phyloP scores from a whole-genome alignment of 2,888 invertebrate genomes.

The Buathra laborator region DNA sequence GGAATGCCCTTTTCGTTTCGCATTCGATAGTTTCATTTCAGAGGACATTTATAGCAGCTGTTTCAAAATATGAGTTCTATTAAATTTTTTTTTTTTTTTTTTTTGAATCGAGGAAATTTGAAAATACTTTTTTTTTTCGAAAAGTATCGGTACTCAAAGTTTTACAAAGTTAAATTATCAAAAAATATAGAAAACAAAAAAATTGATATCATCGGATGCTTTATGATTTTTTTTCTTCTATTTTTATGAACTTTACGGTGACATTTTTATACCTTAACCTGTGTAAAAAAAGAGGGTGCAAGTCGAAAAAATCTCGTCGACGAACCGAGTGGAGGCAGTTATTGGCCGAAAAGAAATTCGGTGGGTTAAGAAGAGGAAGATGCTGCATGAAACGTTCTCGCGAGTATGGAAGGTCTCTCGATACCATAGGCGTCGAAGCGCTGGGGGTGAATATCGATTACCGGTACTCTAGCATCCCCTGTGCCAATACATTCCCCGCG shows the following conservation, averaged over 20 bases:
- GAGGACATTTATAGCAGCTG: too few relatives aligned
- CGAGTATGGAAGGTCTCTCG: constrained; percentile 36
- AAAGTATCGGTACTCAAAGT: background rate
- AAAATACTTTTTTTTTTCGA: background rate
- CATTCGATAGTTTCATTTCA: too few relatives aligned
- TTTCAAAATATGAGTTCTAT: too few relatives aligned
- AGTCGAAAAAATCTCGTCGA: constrained; percentile 41
- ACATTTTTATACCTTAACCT: background rate
- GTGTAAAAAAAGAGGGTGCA: constrained; percentile 3
- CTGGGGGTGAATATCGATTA: constrained; percentile 56
- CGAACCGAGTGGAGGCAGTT: constrained; percentile 8
- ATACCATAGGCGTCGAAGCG: constrained; percentile 40
- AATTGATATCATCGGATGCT: too few relatives aligned
- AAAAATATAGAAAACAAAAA: background rate
- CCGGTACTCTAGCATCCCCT: constrained; percentile 35
- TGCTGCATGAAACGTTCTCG: constrained; percentile 40
- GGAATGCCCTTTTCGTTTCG: too few relatives aligned
- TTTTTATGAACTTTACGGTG: too few relatives aligned
- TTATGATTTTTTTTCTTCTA: too few relatives aligned
- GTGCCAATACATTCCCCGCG: constrained; percentile 27
- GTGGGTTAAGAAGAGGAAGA: constrained; percentile 38
- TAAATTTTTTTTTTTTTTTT: too few relatives aligned
- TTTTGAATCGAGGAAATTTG: background rate
- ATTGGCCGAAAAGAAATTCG: background rate
- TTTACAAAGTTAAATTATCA: background rate